Evolutionary conservation across 2,797 vertebrate species (phyloP), one percentile per base, ranked within the genome.

Genomic region (Carapus acus): DNA sequence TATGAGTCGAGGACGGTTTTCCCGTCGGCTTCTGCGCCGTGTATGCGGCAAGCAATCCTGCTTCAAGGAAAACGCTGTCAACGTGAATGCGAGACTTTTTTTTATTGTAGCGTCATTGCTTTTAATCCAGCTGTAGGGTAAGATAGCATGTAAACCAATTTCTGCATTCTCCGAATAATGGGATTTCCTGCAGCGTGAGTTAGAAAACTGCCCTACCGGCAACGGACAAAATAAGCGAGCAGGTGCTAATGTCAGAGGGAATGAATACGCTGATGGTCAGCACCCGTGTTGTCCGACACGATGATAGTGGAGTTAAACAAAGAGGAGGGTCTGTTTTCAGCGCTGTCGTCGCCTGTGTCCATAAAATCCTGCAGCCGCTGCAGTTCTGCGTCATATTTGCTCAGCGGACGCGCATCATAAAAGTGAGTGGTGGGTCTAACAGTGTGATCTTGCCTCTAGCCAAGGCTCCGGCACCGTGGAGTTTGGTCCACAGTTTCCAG

Each of bases 401-500:
- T 21, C 7, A 9, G 46, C 58, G 46, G 40, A 34, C 17, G 13
- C 2, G 36, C 14, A 59, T 22, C 36, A 1, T 38, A 37, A 2
- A 7, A 5, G 29, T 49, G 29, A 52, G 23, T 22, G 14, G 39
- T 62, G 64, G 62, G 42, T 67, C 71, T 65, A 77, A 80, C 54
- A 1, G 53, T 77, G 49, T 83, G 41, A 64, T 82, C 66, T 77
- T 60, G 54, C 76, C 72, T 75, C 68, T 76, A 82, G 83, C 82
- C 43, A 77, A 73, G 67, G 75, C 72, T 67, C 74, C 74, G 15
- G 65, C 84, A 68, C 78, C 82, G 4, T 83, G 84, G 86, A 86
- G 61, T 78, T 74, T 81, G 81, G 78, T 86, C 74, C 84, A 88
- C 81, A 83, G 81, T 74, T 77, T 80, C 77, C 42, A 43, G 58